phyloP scores from a whole-genome alignment of 2,113 vertebrate genomes.

The Phodopus roborovskii region DNA sequence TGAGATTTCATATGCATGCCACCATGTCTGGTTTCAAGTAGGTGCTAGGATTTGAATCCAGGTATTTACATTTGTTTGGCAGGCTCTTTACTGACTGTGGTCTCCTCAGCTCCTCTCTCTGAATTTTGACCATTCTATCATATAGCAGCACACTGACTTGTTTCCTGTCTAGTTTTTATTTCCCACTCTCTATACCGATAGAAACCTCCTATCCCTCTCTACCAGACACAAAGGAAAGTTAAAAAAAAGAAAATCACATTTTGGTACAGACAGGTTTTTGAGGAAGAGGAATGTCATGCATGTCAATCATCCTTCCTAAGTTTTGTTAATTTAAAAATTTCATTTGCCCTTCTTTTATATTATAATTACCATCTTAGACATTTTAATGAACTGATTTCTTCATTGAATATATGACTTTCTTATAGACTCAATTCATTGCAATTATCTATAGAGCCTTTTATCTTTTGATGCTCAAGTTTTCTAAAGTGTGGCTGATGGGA shows the following conservation, averaged over 20 bases:
- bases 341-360: not conserved
- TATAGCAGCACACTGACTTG: rapidly evolving
- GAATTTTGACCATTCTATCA: not conserved
- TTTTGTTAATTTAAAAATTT: constrained; percentile 40
- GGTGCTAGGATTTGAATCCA: not conserved
- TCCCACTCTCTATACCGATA: too few species aligned
- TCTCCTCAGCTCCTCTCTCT: not conserved
- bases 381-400: constrained; percentile 51
- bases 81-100: not conserved
- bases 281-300: not conserved
- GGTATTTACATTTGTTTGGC: not conserved
- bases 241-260: not conserved
- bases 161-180: rapidly evolving
- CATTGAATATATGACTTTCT: not conserved
- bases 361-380: constrained; percentile 33
- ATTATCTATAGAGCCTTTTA: constrained; percentile 12
- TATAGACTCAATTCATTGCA: not conserved
- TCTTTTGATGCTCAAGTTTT: not conserved
- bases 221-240: not conserved
- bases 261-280: not conserved
- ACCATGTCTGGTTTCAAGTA: not conserved
- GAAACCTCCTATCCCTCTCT: not conserved
- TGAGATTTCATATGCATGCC: not conserved
- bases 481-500: not conserved
- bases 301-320: not conserved